Evolutionary conservation across 1,140 invertebrate species (phyloP).

Genomic region (Drosophila nannoptera): DNA sequence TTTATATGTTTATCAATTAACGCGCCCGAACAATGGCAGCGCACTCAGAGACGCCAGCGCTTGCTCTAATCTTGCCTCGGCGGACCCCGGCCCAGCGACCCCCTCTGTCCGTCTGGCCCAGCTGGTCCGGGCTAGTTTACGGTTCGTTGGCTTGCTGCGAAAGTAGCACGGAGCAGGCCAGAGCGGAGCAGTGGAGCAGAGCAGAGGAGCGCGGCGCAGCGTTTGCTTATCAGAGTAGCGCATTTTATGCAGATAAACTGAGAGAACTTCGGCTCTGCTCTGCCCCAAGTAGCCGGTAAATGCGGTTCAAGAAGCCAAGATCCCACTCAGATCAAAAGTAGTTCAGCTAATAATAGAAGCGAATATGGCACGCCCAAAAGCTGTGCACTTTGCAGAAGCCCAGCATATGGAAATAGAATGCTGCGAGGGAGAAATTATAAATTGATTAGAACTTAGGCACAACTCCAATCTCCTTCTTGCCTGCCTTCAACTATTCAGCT

Average conservation of each 20-base stretch:
- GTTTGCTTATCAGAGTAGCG: constrained; percentile 53
- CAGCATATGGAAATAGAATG: neutral
- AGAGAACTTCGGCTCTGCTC: constrained; percentile 35
- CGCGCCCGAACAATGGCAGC: constrained; percentile 58
- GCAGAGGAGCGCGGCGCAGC: constrained; percentile 2
- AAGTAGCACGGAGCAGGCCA: constrained; percentile 39
- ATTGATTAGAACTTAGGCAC: neutral
- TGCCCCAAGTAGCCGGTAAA: constrained; percentile 7
- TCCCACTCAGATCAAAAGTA: constrained; percentile 27
- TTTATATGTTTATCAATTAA: constrained; percentile 69
- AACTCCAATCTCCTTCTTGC: too few relatives aligned
- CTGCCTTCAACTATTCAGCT: too few relatives aligned
- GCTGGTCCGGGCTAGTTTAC: constrained; percentile 49
- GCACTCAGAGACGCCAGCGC: constrained; percentile 53
- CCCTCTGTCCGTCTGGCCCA: constrained; percentile 7
- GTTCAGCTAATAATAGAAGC: constrained; percentile 55
- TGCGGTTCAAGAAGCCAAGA: constrained; percentile 34
- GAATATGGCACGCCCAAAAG: constrained; percentile 4
- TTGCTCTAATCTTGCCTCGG: constrained; percentile 53
- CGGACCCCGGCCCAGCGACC: too few relatives aligned
- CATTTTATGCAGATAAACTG: constrained; percentile 46
- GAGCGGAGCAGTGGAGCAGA: constrained; percentile 4
- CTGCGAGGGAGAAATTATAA: too few relatives aligned
- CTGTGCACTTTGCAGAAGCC: neutral
- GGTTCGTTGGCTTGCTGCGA: constrained; percentile 65